Conservation (phyloP, 2,797 vertebrate genomes). For the Coregonus ussuriensis region DNA sequence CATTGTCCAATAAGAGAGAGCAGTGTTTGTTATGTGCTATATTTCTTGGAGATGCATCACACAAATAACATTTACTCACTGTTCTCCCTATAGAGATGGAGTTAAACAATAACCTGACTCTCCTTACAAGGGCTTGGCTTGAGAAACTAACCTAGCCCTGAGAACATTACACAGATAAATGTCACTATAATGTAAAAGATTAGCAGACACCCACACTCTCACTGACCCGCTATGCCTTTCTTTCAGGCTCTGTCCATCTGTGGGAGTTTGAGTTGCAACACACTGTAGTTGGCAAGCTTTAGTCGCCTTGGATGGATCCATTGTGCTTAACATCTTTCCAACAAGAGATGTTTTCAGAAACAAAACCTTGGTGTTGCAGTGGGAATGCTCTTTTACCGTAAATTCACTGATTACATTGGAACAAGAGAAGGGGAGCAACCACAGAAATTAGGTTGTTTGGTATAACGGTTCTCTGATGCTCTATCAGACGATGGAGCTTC, state of each 20-base stretch:
- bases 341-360: constrained; percentile 32
- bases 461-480: constrained; percentile 14
- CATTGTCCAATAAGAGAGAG: constrained; percentile 20
- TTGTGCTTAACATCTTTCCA: constrained; percentile 39
- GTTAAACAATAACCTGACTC: constrained; percentile 40
- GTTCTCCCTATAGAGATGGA: constrained; percentile 56
- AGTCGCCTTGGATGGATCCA: constrained; percentile 23
- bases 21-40: constrained; percentile 50
- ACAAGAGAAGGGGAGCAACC: constrained; percentile 22
- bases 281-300: constrained; percentile 44
- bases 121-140: constrained; percentile 4
- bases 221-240: constrained; percentile 46
- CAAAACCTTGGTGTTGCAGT: constrained; percentile 5
- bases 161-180: constrained; percentile 50
- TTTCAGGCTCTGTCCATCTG: constrained; percentile 36
- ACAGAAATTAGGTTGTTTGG: constrained; percentile 27
- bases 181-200: constrained; percentile 53
- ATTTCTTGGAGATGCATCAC: constrained; percentile 43
- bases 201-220: constrained; percentile 56
- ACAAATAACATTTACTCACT: constrained; percentile 43
- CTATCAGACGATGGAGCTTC: constrained; percentile 30
- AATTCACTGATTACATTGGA: constrained; percentile 32
- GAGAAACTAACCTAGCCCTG: constrained; percentile 26
- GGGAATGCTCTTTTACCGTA: constrained; percentile 29
- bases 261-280: constrained; percentile 50